Base-by-base conservation (phyloP, 37 sponge, comb jelly and placozoan genomes). In the Axinella damicornis region DNA sequence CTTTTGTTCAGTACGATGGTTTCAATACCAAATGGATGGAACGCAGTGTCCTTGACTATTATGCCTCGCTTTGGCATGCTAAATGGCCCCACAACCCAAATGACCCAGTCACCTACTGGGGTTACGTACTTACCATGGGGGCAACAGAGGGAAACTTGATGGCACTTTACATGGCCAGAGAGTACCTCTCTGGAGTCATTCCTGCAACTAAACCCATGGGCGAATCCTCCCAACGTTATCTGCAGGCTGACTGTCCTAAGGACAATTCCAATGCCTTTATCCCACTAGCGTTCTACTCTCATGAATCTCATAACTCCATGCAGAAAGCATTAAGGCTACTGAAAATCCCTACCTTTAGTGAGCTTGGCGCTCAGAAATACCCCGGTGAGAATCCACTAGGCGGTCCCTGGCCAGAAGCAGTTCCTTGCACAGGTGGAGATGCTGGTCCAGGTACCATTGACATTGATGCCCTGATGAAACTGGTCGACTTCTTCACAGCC, bases 51-150 rank as follows among this genome's bases (percentile, higher is more conserved):
- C 39, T 81, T 21, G 82, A 81, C 25, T 70, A 81, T 32, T 81
- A 38, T 70, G 82, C 82, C 9, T 71, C 71, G 22, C 71, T 81
- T 4, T 81, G 82, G 82, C 37, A 71, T 55, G 82, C 71, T 16
- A 81, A 70, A 21, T 81, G 82, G 82, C 82, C 82, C 12, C 62
- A 81, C 71, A 37, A 81, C 9, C 39, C n/a, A n/a, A 39, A 32
- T 35, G 82, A 81, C 30, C 82, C 71, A 14, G 82, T 71, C 13
- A 81, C 71, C 58, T 81, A 81, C 72, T 81, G 82, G 82, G 82
- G 82, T 2, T 81, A 81, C 32, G 63, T 70, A 18, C 71, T 81
- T 15, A 81, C 82, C 5, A 81, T 81, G 82, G 82, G 82, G 2
- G 54, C 82, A 6, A 37, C 71, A 11, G 82, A 81, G 56, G 82